Base-by-base conservation (phyloP, 2,888 invertebrate species). In the Habrosyne pyritoides region DNA sequence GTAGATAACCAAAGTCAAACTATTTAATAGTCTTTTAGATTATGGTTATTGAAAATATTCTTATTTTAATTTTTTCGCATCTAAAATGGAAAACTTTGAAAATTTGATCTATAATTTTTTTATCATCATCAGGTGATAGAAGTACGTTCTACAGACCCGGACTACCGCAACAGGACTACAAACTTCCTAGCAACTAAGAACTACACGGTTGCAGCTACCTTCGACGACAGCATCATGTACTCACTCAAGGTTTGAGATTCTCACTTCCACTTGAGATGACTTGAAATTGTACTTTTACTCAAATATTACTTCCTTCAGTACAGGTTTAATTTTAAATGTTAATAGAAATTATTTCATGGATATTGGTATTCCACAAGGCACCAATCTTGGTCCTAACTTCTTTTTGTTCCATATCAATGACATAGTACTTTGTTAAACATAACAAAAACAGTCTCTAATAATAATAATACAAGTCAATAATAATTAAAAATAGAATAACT, bases 91-190 rank as follows among this genome's bases (percentile, higher is more conserved):
- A n/a, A n/a, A n/a, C n/a, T n/a, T n/a, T n/a, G n/a, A n/a, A n/a
- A n/a, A n/a, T n/a, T n/a, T n/a, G n/a, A n/a, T n/a, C n/a, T n/a
- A n/a, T n/a, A n/a, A n/a, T n/a, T n/a, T n/a, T n/a, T n/a, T n/a
- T n/a, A n/a, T n/a, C n/a, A n/a, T 33, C 33, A 4, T 4, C 73
- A 91, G 91, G 78, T 87, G 21, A 85, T 92, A 21, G 91, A 92
- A 50, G 73, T 85, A 12, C 84, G 81, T 0, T 79, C 84, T 0
- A 67, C 71, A 0, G 89, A 89, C 60, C 64, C 67, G 0, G 50
- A 58, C 1, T 71, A 73, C 0, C 75, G 84, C 5, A 86, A 89
- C 71, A 71, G 77, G 26, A 89, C 90, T 0, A 83, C 82, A 0
- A 55, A 75, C 0, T 84, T 83, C 62, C 79, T 92, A 1, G 58